Conservation (phyloP, 2,113 vertebrate species). For the Tichodroma muraria region DNA sequence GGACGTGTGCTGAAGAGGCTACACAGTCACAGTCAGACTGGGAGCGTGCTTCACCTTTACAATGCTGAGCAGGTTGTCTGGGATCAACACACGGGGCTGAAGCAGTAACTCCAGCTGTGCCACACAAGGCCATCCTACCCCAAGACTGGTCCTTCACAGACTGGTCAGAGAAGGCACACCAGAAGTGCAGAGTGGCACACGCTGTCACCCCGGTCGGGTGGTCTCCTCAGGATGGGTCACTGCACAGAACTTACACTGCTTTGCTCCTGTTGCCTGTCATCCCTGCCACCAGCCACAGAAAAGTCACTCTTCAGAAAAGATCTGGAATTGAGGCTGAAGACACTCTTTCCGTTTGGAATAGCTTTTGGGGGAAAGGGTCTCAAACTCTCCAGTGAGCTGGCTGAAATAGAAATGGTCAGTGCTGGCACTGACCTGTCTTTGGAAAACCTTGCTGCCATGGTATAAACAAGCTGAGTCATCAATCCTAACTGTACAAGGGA, state of each 20-base stretch:
- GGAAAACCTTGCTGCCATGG: neutral
- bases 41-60: neutral
- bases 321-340: rapidly evolving
- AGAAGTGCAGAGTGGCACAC: neutral
- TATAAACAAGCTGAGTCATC: neutral
- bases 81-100: neutral
- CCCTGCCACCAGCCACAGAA: neutral
- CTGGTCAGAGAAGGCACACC: neutral
- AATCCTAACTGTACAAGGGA: neutral
- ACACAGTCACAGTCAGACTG: neutral
- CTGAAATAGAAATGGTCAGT: neutral
- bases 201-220: rapidly evolving
- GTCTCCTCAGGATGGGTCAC: neutral
- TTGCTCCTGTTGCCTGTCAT: neutral
- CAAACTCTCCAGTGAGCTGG: neutral
- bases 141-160: neutral
- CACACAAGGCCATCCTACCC: neutral
- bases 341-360: neutral
- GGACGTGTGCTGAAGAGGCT: neutral
- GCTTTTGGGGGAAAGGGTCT: neutral
- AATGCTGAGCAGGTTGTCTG: neutral
- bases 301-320: neutral
- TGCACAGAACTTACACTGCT: neutral
- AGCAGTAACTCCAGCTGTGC: neutral
- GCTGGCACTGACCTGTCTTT: neutral